Evolutionary conservation across 1,140 invertebrate genomes (phyloP).

Genomic region (Cyphomyrmex costatus): DNA sequence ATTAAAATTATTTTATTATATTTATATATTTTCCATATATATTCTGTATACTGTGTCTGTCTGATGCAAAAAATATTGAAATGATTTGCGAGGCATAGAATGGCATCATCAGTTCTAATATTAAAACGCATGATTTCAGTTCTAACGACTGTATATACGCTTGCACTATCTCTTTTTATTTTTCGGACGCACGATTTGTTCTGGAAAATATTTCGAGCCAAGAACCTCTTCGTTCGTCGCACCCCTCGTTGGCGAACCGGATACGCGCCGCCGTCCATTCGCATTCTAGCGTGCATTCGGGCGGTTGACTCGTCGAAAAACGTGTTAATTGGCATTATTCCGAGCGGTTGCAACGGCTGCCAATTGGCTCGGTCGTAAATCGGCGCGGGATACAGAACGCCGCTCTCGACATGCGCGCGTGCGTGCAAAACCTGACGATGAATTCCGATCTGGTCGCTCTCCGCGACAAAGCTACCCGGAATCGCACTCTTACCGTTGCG

Average conservation of each 20-base stretch:
- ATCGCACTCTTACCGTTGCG: not conserved
- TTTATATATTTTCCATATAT: too few relatives aligned
- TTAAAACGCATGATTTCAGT: slow-evolving; percentile 13
- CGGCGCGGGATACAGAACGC: slow-evolving; percentile 49
- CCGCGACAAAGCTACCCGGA: not conserved
- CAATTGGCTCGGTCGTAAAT: slow-evolving; percentile 83
- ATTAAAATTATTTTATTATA: too few relatives aligned
- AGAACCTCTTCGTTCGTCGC: slow-evolving; percentile 38
- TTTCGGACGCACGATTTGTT: slow-evolving; percentile 13
- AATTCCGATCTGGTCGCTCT: not conserved
- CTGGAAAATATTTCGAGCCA: slow-evolving; percentile 43
- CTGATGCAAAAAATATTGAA: too few relatives aligned
- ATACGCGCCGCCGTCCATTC: slow-evolving; percentile 33
- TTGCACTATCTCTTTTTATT: not conserved
- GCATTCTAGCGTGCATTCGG: slow-evolving; percentile 24
- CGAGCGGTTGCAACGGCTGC: slow-evolving; percentile 78
- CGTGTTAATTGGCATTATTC: slow-evolving; percentile 85
- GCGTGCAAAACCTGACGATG: slow-evolving; percentile 1
- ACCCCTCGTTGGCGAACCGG: slow-evolving; percentile 34
- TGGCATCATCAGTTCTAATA: too few relatives aligned
- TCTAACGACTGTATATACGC: slow-evolving; percentile 3
- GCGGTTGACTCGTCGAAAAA: slow-evolving; percentile 77
- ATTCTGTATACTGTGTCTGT: too few relatives aligned
- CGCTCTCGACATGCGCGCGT: not conserved
- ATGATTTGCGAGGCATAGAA: too few relatives aligned